A percentile compares a stretch with the other conserved stretches of the same genome.
These are phyloP conservation scores for Melopsittacus undulatus DNA, from an alignment of 2,797 vertebrate genomes.

Conservation along the genomic window DNA sequence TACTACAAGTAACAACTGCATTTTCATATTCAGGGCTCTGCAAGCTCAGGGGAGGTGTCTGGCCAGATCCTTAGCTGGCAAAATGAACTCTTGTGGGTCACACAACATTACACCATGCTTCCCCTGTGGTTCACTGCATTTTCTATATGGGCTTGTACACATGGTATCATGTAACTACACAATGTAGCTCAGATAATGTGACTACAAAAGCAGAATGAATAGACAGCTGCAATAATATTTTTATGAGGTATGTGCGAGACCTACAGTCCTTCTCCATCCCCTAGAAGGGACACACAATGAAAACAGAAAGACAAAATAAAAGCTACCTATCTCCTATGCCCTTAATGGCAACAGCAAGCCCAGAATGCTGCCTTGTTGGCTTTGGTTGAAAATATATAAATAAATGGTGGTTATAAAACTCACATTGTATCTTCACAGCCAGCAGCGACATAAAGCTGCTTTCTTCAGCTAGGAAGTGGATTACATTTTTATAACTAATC, in stretches of 20 bases:
- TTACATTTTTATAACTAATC: constrained; percentile 71
- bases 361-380: neutral
- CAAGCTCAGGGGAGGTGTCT: neutral
- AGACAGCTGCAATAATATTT: neutral
- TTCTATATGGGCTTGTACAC: neutral
- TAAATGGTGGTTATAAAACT: neutral
- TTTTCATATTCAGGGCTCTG: accelerated
- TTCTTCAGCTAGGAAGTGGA: constrained; percentile 56
- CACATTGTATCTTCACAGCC: constrained; percentile 48
- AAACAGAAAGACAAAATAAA: neutral
- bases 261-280: accelerated
- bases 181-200: accelerated
- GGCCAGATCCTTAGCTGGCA: neutral
- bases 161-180: accelerated
- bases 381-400: neutral
- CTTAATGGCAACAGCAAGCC: neutral
- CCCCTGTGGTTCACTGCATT: accelerated
- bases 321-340: accelerated
- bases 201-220: neutral
- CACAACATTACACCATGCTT: accelerated
- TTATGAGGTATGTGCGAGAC: neutral
- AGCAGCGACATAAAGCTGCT: constrained; percentile 57
- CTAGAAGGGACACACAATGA: neutral
- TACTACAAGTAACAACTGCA: accelerated
- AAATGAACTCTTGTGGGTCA: accelerated